Base-by-base conservation (phyloP, 2,888 invertebrate genomes). In the Prosopocoilus inquinatus region DNA sequence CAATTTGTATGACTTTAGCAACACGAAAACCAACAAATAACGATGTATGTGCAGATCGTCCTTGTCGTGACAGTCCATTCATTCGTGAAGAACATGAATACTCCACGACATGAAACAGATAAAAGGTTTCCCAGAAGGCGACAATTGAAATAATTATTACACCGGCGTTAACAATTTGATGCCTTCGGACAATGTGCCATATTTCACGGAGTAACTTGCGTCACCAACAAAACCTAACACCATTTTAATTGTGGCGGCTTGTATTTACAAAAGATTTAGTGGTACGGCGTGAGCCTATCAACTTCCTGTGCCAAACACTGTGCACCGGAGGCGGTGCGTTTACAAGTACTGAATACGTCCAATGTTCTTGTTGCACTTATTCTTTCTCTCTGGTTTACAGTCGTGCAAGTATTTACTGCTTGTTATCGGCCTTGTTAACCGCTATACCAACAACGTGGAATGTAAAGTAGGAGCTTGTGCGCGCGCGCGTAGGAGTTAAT, bases 181-280 rank as follows among this genome's bases (percentile, higher is more conserved):
- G 53, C 58, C 53, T 55, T 46, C 33, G 48, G 16, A 66, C 63
- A 68, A 67, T 64, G 54, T 61, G 60, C 61, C 60, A 63, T 62
- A 64, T 66, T 66, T 64, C 63, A 43, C 20, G 32, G 15, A 39
- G n/a, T 47, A 47, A 41, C 53, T n/a, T 61, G 61, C 60, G 62
- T 65, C 63, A 62, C 61, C 64, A 61, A 63, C 63, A 60, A 13
- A 43, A 53, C 47, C 62, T 61, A 63, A 67, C 64, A 66, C 62
- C 62, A 58, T 64, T 69, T 64, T 63, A 64, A 66, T 65, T 65
- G 67, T 67, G 51, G 55, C 53, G 43, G 52, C 50, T 2, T 41
- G 13, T 48, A 43, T 48, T 47, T 53, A 53, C 47, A 53, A 53
- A 53, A 39, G 53, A 32, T 12, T 28, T 50, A 50, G 36, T 36